These are phyloP conservation scores for Epinephelus fuscoguttatus DNA, from an alignment of 2,113 vertebrate species.

Conservation along the genomic window DNA sequence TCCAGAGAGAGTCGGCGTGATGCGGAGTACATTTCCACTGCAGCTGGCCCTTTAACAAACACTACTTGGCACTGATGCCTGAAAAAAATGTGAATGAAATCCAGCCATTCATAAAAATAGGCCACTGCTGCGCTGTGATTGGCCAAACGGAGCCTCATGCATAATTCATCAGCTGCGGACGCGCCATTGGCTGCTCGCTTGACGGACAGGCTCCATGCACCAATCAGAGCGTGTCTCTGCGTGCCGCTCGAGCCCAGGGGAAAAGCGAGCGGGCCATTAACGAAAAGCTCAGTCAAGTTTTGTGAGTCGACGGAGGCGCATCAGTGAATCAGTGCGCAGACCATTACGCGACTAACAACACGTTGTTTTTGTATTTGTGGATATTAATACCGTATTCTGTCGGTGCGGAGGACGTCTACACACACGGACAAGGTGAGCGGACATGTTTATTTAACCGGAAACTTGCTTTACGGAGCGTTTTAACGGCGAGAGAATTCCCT, in stretches of 20 bases:
- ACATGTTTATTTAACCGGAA: not conserved
- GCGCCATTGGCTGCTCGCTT: slow-evolving; percentile 69
- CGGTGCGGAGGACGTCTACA: slow-evolving; percentile 16
- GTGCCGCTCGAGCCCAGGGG: slow-evolving; percentile 59
- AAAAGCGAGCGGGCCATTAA: slow-evolving; percentile 74
- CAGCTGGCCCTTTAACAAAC: slow-evolving; percentile 81
- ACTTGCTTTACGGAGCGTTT: not conserved
- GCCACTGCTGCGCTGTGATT: slow-evolving; percentile 71
- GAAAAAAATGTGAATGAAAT: slow-evolving; percentile 85
- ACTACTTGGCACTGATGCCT: slow-evolving; percentile 41
- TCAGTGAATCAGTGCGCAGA: slow-evolving; percentile 18
- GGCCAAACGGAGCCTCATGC: slow-evolving; percentile 50
- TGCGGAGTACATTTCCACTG: slow-evolving; percentile 33
- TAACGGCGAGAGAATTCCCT: slow-evolving; percentile 23
- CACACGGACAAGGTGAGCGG: slow-evolving; percentile 68
- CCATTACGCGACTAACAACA: slow-evolving; percentile 2
- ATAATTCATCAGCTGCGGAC: slow-evolving; percentile 52
- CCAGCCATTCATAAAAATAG: slow-evolving; percentile 89
- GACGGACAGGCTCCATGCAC: slow-evolving; percentile 49
- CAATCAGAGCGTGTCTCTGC: slow-evolving; percentile 69
- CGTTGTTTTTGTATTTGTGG: slow-evolving; percentile 62
- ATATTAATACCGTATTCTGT: slow-evolving; percentile 63
- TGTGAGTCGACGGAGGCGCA: slow-evolving; percentile 64
- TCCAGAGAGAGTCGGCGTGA: no score
- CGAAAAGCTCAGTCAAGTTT: slow-evolving; percentile 85